Conservation (phyloP, 2,797 vertebrate species). For the Erethizon dorsatum region DNA sequence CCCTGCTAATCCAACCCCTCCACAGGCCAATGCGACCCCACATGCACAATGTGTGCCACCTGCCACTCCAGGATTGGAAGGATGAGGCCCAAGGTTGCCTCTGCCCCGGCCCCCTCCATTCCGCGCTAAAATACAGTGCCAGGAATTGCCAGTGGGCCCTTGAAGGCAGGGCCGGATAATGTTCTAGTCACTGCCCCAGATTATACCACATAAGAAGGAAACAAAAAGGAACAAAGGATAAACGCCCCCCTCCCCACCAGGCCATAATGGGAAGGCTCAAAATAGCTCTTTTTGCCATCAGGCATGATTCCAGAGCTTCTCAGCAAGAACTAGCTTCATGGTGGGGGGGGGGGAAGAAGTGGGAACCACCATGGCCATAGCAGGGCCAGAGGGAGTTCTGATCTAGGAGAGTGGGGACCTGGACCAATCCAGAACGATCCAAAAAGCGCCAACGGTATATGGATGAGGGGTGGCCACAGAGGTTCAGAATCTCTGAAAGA, state of each 20-base stretch:
- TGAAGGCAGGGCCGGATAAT: not conserved
- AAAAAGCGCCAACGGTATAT: not conserved
- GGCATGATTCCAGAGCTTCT: conserved; percentile 77
- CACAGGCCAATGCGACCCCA: not conserved
- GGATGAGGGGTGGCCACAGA: not conserved
- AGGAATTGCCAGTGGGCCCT: not conserved
- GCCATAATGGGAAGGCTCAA: conserved; percentile 67
- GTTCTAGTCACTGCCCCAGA: not conserved
- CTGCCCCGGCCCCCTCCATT: not conserved
- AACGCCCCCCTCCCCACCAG: conserved; percentile 34
- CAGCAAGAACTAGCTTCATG: conserved; percentile 12
- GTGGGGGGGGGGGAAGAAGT: not conserved
- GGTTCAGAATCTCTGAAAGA: not conserved
- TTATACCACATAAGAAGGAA: conserved; percentile 42
- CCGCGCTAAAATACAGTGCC: not conserved
- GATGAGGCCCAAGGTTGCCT: not conserved
- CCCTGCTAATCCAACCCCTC: not conserved
- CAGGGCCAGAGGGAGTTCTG: not conserved
- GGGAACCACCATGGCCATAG: not conserved
- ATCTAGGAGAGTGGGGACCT: not conserved
- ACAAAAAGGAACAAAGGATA: conserved; percentile 59
- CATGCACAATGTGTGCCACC: not conserved
- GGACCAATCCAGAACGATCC: not conserved
- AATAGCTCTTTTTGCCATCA: conserved; percentile 79
- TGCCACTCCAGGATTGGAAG: not conserved